Conservation (phyloP, 2,797 vertebrate genomes). For the Diglossa cyanea region DNA sequence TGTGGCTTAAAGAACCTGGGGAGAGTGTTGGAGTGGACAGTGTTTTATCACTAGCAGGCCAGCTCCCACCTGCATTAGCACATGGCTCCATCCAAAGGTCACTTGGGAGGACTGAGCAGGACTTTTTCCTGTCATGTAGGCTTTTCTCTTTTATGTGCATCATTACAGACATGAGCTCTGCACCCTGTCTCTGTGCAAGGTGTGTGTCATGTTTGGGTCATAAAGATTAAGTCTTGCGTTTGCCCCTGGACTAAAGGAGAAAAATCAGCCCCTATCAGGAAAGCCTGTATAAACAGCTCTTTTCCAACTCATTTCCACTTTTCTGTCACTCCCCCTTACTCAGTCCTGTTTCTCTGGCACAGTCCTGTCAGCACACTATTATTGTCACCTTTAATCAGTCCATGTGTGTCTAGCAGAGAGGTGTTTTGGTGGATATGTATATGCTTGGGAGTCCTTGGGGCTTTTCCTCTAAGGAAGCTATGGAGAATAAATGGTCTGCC, state of each 20-base stretch:
- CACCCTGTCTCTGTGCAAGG: background rate
- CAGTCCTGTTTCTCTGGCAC: background rate
- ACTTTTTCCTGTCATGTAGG: accelerated
- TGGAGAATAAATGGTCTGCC: background rate
- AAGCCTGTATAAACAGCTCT: background rate
- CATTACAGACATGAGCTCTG: background rate
- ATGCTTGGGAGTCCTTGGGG: background rate
- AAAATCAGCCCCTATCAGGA: background rate
- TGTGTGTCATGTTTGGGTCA: background rate
- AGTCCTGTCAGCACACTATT: background rate
- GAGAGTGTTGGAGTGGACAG: background rate
- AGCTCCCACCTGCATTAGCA: background rate
- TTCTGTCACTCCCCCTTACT: background rate
- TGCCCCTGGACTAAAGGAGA: background rate
- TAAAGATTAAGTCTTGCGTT: background rate
- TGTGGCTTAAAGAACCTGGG: background rate
- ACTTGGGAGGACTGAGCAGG: background rate
- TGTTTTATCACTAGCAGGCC: background rate
- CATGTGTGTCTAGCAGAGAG: background rate
- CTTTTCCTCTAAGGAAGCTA: background rate
- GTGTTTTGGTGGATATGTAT: background rate
- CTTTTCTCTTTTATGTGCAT: background rate
- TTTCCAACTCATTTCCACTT: background rate
- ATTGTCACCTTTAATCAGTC: background rate
- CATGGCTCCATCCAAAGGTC: background rate